Evolutionary conservation across 2,797 vertebrate species (phyloP).

Genomic region (Takifugu rubripes): DNA sequence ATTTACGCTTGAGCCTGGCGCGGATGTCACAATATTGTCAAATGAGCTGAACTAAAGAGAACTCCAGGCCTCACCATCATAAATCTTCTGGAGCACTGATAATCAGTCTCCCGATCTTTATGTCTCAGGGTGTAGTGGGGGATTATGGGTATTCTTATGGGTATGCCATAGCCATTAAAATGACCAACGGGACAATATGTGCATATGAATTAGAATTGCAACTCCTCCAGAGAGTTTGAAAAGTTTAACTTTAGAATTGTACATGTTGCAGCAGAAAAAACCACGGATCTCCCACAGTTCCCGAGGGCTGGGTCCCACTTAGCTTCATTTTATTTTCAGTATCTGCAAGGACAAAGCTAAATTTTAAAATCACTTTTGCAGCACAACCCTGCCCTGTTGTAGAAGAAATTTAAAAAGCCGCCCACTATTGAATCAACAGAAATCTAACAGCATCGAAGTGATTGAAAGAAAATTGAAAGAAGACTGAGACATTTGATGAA

Average conservation of each 20-base stretch:
- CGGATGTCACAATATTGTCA: slow-evolving; percentile 32
- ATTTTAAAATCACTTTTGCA: too few relatives aligned
- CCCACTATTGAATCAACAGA: too few relatives aligned
- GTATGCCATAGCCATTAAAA: slow-evolving; percentile 12
- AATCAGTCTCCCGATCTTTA: slow-evolving; percentile 43
- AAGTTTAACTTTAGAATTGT: background rate
- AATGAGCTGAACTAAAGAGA: slow-evolving; percentile 29
- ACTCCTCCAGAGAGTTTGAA: slow-evolving; percentile 2
- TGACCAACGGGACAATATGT: slow-evolving; percentile 22
- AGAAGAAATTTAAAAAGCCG: too few relatives aligned
- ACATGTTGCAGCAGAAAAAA: background rate
- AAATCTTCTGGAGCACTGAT: slow-evolving; percentile 27
- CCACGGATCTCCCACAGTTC: background rate
- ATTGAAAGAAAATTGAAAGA: too few relatives aligned
- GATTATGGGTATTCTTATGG: background rate
- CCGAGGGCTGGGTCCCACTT: slow-evolving; percentile 5
- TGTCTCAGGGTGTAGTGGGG: slow-evolving; percentile 22
- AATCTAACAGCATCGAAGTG: too few relatives aligned
- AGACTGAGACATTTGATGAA: too few relatives aligned
- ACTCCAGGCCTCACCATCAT: slow-evolving; percentile 7
- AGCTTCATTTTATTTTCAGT: slow-evolving; percentile 1
- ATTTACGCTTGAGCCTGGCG: slow-evolving; percentile 6
- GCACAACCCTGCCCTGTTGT: too few relatives aligned
- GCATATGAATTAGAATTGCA: slow-evolving; percentile 4
- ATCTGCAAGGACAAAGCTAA: background rate